phyloP scores from a whole-genome alignment of 2,113 vertebrate genomes.

The Hiodon alosoides region DNA sequence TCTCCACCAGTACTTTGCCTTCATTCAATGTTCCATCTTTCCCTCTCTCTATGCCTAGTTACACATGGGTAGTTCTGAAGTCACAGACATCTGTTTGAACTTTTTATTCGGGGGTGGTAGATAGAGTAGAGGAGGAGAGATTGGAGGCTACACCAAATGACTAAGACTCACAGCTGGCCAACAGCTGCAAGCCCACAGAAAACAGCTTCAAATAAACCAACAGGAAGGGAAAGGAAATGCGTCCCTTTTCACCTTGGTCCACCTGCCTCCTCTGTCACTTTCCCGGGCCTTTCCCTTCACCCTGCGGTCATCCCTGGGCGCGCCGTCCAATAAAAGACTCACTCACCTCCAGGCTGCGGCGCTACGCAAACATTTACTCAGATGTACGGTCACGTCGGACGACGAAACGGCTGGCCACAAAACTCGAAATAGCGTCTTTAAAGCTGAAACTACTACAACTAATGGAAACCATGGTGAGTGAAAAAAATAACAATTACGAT shows the following conservation, averaged over 20 bases:
- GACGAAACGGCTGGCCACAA: conserved; percentile 5
- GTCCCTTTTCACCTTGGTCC: background rate
- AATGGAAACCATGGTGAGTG: conserved; percentile 53
- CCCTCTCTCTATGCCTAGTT: conserved; percentile 8
- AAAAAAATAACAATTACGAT: conserved; percentile 62
- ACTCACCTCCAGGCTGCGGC: background rate
- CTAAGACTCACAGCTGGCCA: conserved; percentile 70
- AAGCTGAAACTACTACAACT: conserved; percentile 54
- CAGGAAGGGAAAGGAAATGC: conserved; percentile 16
- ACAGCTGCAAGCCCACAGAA: conserved; percentile 62
- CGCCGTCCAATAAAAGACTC: background rate
- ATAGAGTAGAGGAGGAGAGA: conserved; percentile 48
- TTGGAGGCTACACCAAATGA: conserved; percentile 28
- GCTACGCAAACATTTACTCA: background rate
- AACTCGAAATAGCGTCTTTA: background rate
- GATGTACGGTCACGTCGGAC: background rate
- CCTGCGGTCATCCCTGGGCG: background rate
- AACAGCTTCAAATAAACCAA: conserved; percentile 13
- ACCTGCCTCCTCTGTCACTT: background rate
- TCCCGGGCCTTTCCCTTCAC: background rate
- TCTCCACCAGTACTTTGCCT: conserved; percentile 12
- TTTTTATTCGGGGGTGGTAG: conserved; percentile 38
- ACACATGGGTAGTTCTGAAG: conserved; percentile 41
- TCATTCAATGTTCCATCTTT: conserved; percentile 28
- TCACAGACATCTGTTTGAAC: conserved; percentile 60